Evolutionary conservation across 1,140 invertebrate species (phyloP).

Genomic region (Stenopsyche tienmushanensis): DNA sequence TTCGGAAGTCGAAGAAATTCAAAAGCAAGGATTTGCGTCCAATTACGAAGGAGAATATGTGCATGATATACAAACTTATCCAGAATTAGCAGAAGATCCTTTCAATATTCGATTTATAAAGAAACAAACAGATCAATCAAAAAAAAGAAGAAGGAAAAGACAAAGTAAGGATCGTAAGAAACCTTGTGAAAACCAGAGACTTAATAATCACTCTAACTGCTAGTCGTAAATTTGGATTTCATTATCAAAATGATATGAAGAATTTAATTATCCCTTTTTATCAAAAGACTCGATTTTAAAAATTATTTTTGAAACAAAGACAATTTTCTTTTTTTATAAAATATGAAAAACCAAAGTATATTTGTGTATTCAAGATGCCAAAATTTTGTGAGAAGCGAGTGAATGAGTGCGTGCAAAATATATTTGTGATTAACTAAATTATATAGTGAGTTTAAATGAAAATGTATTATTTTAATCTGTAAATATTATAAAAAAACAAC

Average conservation of each 20-base stretch:
- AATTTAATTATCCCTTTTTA: conserved; percentile 29
- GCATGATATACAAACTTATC: conserved; percentile 84
- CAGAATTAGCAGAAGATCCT: conserved; percentile 92
- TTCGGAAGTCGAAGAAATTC: conserved; percentile 82
- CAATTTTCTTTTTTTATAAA: conserved; percentile 37
- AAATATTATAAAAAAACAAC: conserved; percentile 37
- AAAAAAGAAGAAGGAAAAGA: conserved; percentile 65
- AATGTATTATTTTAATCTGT: conserved; percentile 39
- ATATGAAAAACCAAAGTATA: conserved; percentile 42
- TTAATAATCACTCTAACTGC: conserved; percentile 30
- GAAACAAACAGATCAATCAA: conserved; percentile 66
- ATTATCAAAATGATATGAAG: conserved; percentile 30
- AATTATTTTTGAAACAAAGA: conserved; percentile 41
- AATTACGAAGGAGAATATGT: conserved; percentile 90
- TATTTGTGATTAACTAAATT: conserved; percentile 41
- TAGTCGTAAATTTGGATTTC: conserved; percentile 38
- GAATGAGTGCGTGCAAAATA: conserved; percentile 38
- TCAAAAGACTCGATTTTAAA: conserved; percentile 40
- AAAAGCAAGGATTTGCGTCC: conserved; percentile 77
- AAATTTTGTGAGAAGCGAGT: conserved; percentile 40
- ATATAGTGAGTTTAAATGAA: conserved; percentile 40
- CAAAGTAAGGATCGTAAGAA: conserved; percentile 47
- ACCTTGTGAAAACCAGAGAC: conserved; percentile 13
- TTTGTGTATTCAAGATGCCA: conserved; percentile 43
- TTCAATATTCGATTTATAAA: conserved; percentile 90